phyloP scores from a whole-genome alignment of 1,140 invertebrate species.

The Drosophila neocordata region DNA sequence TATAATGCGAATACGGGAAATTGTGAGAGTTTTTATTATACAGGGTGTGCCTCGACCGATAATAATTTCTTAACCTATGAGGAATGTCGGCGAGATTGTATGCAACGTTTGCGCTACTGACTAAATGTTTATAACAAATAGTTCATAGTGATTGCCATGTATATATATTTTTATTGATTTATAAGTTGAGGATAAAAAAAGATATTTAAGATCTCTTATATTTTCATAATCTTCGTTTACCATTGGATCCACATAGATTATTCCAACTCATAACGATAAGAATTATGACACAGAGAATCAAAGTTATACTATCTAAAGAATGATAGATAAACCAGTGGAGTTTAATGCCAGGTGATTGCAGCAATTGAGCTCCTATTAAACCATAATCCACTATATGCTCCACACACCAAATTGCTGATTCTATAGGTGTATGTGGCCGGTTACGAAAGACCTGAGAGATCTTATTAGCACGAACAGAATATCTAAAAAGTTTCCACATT shows the following conservation, averaged over 20 bases:
- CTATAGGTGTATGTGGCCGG: slow-evolving; percentile 85
- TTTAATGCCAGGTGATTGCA: slow-evolving; percentile 82
- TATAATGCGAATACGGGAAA: slow-evolving; percentile 67
- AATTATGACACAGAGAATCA: slow-evolving; percentile 22
- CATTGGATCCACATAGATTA: background rate
- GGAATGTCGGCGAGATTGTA: slow-evolving; percentile 77
- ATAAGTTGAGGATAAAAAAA: slow-evolving; percentile 3
- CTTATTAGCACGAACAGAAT: slow-evolving; percentile 82
- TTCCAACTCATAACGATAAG: background rate
- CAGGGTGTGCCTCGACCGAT: slow-evolving; percentile 64
- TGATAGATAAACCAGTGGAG: slow-evolving; percentile 79
- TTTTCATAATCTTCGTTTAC: background rate
- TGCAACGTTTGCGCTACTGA: slow-evolving; percentile 64
- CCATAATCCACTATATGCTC: slow-evolving; percentile 86
- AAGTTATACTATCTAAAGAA: slow-evolving; percentile 60
- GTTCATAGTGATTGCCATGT: no score
- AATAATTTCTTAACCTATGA: slow-evolving; percentile 78
- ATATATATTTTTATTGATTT: background rate
- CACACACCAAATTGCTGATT: slow-evolving; percentile 87
- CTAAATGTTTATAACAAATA: no score
- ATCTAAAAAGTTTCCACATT: slow-evolving; percentile 76
- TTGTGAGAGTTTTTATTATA: slow-evolving; percentile 77
- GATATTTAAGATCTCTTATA: slow-evolving; percentile 24
- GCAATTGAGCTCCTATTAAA: slow-evolving; percentile 80
- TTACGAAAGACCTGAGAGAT: slow-evolving; percentile 86